Percentiles rank a stretch among this genome's conserved stretches.
These are phyloP conservation scores for Palythoa caribaeorum DNA, from an alignment of 92 coral and sea anemone species.

Conservation along the genomic window DNA sequence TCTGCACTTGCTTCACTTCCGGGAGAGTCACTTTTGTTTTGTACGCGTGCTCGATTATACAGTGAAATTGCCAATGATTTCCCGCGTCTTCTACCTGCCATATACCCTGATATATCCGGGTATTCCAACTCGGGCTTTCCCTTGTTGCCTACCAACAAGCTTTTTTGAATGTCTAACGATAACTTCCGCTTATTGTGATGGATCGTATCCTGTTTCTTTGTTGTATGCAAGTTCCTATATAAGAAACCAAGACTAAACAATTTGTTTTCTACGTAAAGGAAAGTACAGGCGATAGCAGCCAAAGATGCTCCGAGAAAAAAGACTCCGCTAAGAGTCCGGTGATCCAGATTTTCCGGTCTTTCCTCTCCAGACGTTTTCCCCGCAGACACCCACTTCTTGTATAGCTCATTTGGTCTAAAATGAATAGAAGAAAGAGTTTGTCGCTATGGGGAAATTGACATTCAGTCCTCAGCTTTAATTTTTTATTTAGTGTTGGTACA, in stretches of 20 bases:
- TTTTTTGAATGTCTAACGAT: constrained; percentile 73
- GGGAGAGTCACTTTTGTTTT: constrained; percentile 48
- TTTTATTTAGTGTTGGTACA: neutral
- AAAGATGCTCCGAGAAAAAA: constrained; percentile 83
- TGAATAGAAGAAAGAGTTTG: neutral
- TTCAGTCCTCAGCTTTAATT: neutral
- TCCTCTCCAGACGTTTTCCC: constrained; percentile 73
- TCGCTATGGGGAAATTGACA: neutral
- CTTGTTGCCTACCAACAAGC: constrained; percentile 58
- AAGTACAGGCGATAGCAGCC: constrained; percentile 66
- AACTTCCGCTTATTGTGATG: constrained; percentile 62
- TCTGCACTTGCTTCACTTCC: neutral
- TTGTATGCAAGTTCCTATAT: constrained; percentile 61
- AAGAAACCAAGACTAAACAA: constrained; percentile 78
- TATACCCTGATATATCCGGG: constrained; percentile 82
- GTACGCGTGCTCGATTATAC: constrained; percentile 69
- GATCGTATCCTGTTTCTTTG: constrained; percentile 42
- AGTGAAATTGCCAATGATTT: constrained; percentile 62
- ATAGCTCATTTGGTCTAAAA: constrained; percentile 82
- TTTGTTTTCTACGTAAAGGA: constrained; percentile 78
- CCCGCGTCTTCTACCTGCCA: constrained; percentile 65
- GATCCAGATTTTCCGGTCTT: constrained; percentile 65
- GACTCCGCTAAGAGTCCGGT: constrained; percentile 79
- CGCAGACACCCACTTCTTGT: constrained; percentile 93
- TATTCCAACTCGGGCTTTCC: constrained; percentile 53